A percentile compares a stretch with the other conserved stretches of the same genome.
phyloP scores from a whole-genome alignment of 2,797 vertebrate genomes.

The Delichon dasypus region DNA sequence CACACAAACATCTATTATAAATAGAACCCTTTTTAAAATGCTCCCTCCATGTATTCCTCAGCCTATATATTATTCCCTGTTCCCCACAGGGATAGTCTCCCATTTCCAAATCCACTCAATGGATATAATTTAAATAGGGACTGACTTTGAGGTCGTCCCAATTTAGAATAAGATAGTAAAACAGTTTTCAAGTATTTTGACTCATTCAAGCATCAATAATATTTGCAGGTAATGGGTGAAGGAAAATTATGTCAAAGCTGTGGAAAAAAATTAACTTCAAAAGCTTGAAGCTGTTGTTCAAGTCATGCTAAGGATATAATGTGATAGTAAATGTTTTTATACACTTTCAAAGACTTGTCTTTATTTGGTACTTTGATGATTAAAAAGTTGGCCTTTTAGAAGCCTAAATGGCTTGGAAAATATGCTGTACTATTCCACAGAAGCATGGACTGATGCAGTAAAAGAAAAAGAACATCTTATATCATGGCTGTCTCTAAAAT shows the following conservation, averaged over 20 bases:
- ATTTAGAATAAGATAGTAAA: neutral
- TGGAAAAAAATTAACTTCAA: neutral
- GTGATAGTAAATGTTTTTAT: neutral
- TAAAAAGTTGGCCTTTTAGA: neutral
- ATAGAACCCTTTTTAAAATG: neutral
- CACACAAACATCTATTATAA: neutral
- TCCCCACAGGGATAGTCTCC: neutral
- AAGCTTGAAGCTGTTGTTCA: neutral
- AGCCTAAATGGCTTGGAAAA: neutral
- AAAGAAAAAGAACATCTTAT: slow-evolving; percentile 24
- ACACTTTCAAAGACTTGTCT: neutral
- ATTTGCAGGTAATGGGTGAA: neutral
- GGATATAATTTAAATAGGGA: neutral
- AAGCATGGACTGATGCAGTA: neutral
- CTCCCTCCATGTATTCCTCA: neutral
- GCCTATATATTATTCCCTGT: neutral
- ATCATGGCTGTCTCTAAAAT: slow-evolving; percentile 3
- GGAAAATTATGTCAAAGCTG: neutral
- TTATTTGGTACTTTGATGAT: neutral
- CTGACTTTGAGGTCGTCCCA: neutral
- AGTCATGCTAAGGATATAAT: neutral
- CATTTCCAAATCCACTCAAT: neutral
- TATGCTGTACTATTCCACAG: neutral
- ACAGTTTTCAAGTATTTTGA: neutral
- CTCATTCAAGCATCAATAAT: neutral